A percentile compares a stretch with the other conserved stretches of the same genome.
Evolutionary conservation across 2,113 vertebrate genomes (phyloP).

Genomic region (Urocitellus parryii): DNA sequence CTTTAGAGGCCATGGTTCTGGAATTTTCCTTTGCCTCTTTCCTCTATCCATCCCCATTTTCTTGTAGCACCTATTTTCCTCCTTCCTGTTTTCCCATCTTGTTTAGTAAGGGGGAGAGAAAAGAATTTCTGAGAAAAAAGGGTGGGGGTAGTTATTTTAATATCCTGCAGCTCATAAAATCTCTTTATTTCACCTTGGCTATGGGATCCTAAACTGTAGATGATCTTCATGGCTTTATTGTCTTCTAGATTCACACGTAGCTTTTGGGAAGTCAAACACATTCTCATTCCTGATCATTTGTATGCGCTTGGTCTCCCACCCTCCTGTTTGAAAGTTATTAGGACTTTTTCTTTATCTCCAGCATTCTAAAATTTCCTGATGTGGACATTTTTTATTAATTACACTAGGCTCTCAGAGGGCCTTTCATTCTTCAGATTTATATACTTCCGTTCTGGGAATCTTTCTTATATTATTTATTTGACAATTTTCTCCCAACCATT

Average conservation of each 20-base stretch:
- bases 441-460: neutral
- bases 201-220: neutral
- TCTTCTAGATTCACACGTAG: neutral
- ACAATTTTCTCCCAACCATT: neutral
- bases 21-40: neutral
- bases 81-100: neutral
- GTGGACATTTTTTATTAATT: constrained; percentile 29
- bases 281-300: neutral
- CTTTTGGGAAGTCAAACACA: neutral
- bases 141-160: neutral
- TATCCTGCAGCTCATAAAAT: neutral
- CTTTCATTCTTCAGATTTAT: constrained; percentile 25
- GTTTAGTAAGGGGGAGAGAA: neutral
- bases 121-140: neutral
- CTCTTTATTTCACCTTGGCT: neutral
- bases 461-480: constrained; percentile 61
- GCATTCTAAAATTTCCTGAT: constrained; percentile 7
- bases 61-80: neutral
- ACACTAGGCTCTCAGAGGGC: neutral
- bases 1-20: neutral
- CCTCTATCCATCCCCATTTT: neutral
- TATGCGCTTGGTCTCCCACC: rapidly evolving
- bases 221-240: neutral
- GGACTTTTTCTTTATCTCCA: neutral
- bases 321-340: neutral